Evolutionary conservation across 2,113 vertebrate genomes (phyloP).

Genomic region (Bos indicus): DNA sequence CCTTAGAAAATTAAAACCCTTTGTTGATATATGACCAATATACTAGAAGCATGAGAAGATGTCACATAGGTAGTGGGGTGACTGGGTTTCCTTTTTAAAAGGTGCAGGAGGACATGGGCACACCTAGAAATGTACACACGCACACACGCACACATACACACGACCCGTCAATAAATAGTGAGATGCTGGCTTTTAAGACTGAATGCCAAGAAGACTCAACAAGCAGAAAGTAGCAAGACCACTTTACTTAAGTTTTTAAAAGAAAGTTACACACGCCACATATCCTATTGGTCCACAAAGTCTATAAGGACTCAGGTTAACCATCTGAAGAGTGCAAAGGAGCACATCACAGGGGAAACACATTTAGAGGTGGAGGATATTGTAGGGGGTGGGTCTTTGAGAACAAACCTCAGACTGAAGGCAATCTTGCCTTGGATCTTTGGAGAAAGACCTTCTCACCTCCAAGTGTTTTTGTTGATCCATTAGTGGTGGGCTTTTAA

Average conservation of each 20-base stretch:
- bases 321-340: background rate
- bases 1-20: background rate
- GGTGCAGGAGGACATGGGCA: constrained; percentile 26
- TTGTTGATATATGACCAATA: background rate
- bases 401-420: background rate
- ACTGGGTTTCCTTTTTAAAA: constrained; percentile 66
- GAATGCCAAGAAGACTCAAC: constrained; percentile 75
- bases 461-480: background rate
- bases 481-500: background rate
- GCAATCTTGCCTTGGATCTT: background rate
- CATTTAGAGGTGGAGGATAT: background rate
- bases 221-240: constrained; percentile 77
- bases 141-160: background rate
- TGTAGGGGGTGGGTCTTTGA: background rate
- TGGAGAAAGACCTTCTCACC: background rate
- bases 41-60: constrained; percentile 69
- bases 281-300: constrained; percentile 66
- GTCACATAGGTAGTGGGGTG: constrained; percentile 66
- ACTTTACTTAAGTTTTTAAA: constrained; percentile 73
- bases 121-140: background rate
- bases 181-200: constrained; percentile 78
- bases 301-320: constrained; percentile 13
- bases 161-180: constrained; percentile 82
- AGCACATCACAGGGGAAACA: background rate
- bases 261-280: constrained; percentile 48